A percentile compares a stretch with the other conserved stretches of the same genome.
Evolutionary conservation across 2,888 invertebrate species (phyloP).

Genomic region (Ypsolopha sequella): DNA sequence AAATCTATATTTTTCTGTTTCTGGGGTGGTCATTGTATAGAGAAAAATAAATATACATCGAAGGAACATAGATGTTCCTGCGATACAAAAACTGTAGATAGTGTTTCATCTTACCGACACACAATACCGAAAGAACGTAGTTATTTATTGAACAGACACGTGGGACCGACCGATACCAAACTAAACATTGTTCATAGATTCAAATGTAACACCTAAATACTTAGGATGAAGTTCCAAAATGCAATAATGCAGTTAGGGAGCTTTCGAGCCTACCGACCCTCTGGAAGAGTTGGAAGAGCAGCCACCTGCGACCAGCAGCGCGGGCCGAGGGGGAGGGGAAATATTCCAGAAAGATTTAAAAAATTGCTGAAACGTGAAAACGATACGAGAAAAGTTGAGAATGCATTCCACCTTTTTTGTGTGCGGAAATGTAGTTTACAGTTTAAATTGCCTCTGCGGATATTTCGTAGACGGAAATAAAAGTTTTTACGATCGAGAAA

Average conservation of each 20-base stretch:
- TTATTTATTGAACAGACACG: constrained; percentile 2
- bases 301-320: constrained; percentile 32
- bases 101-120: not conserved
- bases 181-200: too few species aligned
- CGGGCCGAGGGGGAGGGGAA: constrained; percentile 19
- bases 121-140: not conserved
- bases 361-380: constrained; percentile 22
- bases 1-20: too few species aligned
- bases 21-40: too few species aligned
- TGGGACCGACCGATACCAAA: not conserved
- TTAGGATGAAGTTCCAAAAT: too few species aligned
- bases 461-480: too few species aligned
- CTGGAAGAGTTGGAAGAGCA: constrained; percentile 7
- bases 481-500: too few species aligned
- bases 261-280: too few species aligned
- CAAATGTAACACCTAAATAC: too few species aligned
- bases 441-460: not conserved
- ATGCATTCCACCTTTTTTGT: not conserved
- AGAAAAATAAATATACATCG: too few species aligned
- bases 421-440: not conserved
- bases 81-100: not conserved
- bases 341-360: constrained; percentile 25
- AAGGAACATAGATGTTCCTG: too few species aligned
- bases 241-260: too few species aligned
- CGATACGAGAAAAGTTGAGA: not conserved